Base-by-base conservation (phyloP, 2,113 vertebrate genomes). In the Peromyscus maniculatus region DNA sequence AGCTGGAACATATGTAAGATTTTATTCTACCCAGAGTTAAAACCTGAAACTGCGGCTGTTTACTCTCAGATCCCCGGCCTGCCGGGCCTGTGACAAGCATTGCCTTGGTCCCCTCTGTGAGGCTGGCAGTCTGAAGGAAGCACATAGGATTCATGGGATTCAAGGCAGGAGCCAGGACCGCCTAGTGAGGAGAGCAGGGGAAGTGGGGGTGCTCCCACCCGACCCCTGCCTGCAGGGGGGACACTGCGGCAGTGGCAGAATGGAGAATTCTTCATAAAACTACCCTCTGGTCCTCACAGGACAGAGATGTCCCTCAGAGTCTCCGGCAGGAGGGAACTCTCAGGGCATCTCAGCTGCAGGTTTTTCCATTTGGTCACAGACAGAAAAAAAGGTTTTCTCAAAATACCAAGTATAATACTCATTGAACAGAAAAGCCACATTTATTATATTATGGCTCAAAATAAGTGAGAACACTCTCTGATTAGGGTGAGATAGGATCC, bases 1-100 rank as follows among this genome's bases (percentile, higher is more conserved):
- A 99, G 97, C 99, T 99, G 36, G 75, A 97, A 97, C 52, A 95
- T 0, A 97, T 0, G 2, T 1, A 75, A 78, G 52, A 77, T 39
- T 11, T 72, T 0, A 11, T 22, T 66, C 11, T 7, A n/a, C 22
- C 66, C 13, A 1, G 39, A 33, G 57, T 33, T 0, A 21, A 28
- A n/a, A 5, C 46, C 0, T 21, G 22, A 1, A 4, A 55, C 28
- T 8, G 52, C 19, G 17, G 74, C 59, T 33, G 8, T 49, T 16
- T 0, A 8, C 2, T 4, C 0, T 10, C 19, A n/a, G 36, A 59
- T 7, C 3, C 11, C 6, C 3, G 7, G 59, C 28, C 36, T 7
- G 15, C 59, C 36, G 8, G 93, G 79, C 3, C 49, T 4, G 39
- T 0, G 57, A 69, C 7, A 26, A n/a, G 24, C 17, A 5, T 28